Conservation (phyloP, 2,888 invertebrate species). For the Caenorhabditis becei region DNA sequence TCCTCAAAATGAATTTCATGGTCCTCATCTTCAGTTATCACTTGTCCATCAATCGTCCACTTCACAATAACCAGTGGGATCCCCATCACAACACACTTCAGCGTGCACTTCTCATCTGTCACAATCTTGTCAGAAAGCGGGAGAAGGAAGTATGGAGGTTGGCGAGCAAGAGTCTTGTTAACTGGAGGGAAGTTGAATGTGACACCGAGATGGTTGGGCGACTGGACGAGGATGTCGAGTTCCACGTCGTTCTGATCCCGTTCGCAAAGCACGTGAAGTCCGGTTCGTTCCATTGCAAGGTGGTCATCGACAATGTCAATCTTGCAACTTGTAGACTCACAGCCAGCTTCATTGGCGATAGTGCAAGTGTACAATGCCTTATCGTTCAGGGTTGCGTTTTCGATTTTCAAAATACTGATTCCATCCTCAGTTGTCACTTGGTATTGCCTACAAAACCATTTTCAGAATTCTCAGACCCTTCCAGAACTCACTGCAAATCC, state of each 20-base stretch:
- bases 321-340: constrained; percentile 85
- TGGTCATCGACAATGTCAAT: constrained; percentile 73
- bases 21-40: constrained; percentile 43
- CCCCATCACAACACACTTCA: constrained; percentile 81
- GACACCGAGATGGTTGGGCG: constrained; percentile 60
- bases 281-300: constrained; percentile 64
- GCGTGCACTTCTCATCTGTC: constrained; percentile 36
- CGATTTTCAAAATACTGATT: constrained; percentile 73
- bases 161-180: constrained; percentile 40
- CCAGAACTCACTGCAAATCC: constrained; percentile 59
- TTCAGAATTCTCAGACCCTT: not conserved
- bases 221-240: constrained; percentile 72
- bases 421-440: constrained; percentile 78
- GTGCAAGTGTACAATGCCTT: constrained; percentile 89
- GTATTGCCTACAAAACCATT: constrained; percentile 66
- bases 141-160: constrained; percentile 61
- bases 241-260: constrained; percentile 72
- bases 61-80: constrained; percentile 81
- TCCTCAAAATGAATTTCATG: constrained; percentile 70
- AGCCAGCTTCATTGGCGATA: constrained; percentile 90
- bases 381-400: constrained; percentile 86
- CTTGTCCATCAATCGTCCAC: constrained; percentile 74
- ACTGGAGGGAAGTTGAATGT: constrained; percentile 51
- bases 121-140: constrained; percentile 44
- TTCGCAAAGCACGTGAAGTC: constrained; percentile 72